Evolutionary conservation across 2,797 vertebrate genomes (phyloP).

Genomic region (Leuciscus waleckii): DNA sequence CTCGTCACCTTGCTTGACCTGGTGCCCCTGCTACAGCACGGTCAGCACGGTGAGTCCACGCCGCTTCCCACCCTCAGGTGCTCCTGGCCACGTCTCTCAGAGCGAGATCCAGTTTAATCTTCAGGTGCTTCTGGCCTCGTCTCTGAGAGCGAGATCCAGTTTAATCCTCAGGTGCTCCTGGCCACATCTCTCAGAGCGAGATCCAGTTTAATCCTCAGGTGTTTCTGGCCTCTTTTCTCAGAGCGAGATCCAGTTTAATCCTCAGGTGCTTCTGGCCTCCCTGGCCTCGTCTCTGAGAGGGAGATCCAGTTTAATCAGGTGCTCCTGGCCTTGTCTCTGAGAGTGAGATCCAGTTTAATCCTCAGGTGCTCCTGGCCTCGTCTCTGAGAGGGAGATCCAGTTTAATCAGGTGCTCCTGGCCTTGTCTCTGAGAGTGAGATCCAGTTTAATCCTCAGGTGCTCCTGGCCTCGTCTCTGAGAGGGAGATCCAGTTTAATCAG

Average conservation of each 20-base stretch:
- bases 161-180: too few relatives aligned
- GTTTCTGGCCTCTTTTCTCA: background rate
- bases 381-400: accelerated
- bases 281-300: background rate
- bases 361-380: too few relatives aligned
- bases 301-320: background rate
- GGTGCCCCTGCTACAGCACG: slow-evolving; percentile 99
- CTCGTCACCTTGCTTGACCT: slow-evolving; percentile 99
- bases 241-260: background rate
- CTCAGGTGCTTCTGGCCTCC: too few relatives aligned
- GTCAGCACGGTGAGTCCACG: slow-evolving; percentile 97
- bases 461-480: background rate
- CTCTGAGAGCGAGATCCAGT: background rate
- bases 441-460: background rate
- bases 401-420: too few relatives aligned
- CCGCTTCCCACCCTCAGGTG: background rate
- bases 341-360: background rate
- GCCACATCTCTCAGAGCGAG: background rate
- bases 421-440: background rate
- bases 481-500: background rate
- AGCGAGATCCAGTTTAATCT: background rate
- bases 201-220: background rate
- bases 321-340: background rate
- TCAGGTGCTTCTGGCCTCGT: too few relatives aligned
- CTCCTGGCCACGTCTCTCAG: background rate